Conservation (phyloP, 2,113 vertebrate genomes). For the Sander lucioperca region DNA sequence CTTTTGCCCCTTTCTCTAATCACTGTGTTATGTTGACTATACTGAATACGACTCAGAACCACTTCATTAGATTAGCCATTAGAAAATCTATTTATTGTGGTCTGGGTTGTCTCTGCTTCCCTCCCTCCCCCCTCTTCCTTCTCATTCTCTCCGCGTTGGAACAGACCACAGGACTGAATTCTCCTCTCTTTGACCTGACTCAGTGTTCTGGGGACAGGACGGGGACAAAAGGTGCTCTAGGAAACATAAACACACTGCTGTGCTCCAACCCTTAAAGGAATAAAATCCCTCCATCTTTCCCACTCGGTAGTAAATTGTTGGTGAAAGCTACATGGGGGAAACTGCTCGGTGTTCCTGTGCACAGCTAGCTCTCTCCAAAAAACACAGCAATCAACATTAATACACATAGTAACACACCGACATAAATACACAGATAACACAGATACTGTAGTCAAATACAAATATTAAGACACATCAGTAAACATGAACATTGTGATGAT, state of each 20-base stretch:
- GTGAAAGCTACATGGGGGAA: background rate
- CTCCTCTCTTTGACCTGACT: slow-evolving; percentile 20
- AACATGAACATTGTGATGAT: background rate
- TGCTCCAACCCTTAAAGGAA: background rate
- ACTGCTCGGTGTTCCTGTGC: slow-evolving; percentile 26
- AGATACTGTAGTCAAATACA: background rate
- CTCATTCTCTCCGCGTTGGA: background rate
- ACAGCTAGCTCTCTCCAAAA: slow-evolving; percentile 20
- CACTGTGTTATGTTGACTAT: background rate
- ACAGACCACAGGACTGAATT: slow-evolving; percentile 4
- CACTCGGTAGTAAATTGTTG: background rate
- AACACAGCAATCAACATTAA: slow-evolving; percentile 10
- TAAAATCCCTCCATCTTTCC: slow-evolving; percentile 30
- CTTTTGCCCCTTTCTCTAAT: background rate
- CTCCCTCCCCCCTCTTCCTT: background rate
- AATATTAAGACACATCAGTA: background rate
- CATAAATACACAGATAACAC: slow-evolving; percentile 5
- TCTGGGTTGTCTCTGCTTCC: slow-evolving; percentile 30
- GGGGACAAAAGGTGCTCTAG: background rate
- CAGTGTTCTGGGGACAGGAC: background rate
- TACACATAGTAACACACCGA: background rate
- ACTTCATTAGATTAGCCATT: slow-evolving; percentile 48
- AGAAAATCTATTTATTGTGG: slow-evolving; percentile 46
- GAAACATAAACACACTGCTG: slow-evolving; percentile 20
- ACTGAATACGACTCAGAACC: background rate